phyloP scores from a whole-genome alignment of 2,113 vertebrate species.

The Podarcis raffonei region DNA sequence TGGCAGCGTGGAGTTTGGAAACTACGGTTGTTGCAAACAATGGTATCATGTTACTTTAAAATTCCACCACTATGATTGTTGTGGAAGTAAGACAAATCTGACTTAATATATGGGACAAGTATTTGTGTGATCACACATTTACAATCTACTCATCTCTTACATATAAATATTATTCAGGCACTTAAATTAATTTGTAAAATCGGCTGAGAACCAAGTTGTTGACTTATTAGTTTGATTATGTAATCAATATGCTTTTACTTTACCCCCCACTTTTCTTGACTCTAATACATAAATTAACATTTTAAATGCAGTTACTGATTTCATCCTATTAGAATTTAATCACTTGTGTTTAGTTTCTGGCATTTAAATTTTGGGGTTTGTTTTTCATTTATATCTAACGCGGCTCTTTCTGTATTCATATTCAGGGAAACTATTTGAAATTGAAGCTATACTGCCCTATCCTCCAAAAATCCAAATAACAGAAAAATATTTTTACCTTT shows the following conservation, averaged over 20 bases:
- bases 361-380: not conserved
- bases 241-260: not conserved
- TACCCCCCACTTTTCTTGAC: not conserved
- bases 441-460: too few species aligned
- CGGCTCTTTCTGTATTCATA: not conserved
- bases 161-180: not conserved
- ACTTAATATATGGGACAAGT: not conserved
- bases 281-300: not conserved
- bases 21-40: too few species aligned
- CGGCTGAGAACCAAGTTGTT: not conserved
- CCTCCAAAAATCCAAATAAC: too few species aligned
- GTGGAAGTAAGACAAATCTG: not conserved
- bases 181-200: not conserved
- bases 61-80: not conserved
- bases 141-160: not conserved
- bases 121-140: not conserved
- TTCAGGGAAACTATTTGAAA: too few species aligned
- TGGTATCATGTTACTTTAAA: not conserved
- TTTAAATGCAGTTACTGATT: not conserved
- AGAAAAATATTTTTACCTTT: too few species aligned
- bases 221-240: not conserved
- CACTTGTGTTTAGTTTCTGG: not conserved
- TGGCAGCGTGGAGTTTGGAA: too few species aligned
- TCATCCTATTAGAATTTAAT: not conserved
- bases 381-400: not conserved